These are phyloP conservation scores for Eupithecia centaureata DNA, from an alignment of 2,888 invertebrate genomes.

Conservation along the genomic window DNA sequence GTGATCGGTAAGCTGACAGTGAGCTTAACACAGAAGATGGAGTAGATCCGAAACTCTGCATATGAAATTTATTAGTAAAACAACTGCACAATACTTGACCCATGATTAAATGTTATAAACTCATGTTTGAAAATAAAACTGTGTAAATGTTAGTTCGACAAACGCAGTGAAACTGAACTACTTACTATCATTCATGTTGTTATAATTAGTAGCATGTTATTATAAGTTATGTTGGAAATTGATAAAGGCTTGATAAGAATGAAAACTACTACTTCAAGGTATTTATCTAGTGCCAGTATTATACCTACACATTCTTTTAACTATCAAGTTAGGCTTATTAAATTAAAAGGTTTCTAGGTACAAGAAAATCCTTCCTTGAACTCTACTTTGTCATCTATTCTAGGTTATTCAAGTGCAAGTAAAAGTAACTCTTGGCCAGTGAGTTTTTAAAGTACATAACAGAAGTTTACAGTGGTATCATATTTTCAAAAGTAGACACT, in stretches of 20 bases:
- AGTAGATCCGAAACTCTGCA: slow-evolving; percentile 72
- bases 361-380: slow-evolving; percentile 12
- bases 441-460: background rate
- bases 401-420: background rate
- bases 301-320: background rate
- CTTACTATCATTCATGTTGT: slow-evolving; percentile 28
- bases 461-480: background rate
- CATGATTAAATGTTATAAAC: slow-evolving; percentile 47
- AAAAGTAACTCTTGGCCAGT: background rate
- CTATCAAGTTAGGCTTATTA: slow-evolving; percentile 13
- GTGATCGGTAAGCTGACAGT: slow-evolving; percentile 66
- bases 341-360: slow-evolving; percentile 23
- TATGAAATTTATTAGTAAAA: slow-evolving; percentile 54
- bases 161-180: slow-evolving; percentile 28
- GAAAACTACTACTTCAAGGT: slow-evolving; percentile 22
- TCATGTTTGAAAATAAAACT: slow-evolving; percentile 25
- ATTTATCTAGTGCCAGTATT: background rate
- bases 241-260: slow-evolving; percentile 47
- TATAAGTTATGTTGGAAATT: slow-evolving; percentile 42
- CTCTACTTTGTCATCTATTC: slow-evolving; percentile 8
- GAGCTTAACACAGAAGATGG: slow-evolving; percentile 72
- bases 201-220: slow-evolving; percentile 34
- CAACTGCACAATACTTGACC: slow-evolving; percentile 59
- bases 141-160: slow-evolving; percentile 43
- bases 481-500: background rate